Base-by-base conservation (phyloP, 2,888 invertebrate genomes). In the Polylopha cassiicola region DNA sequence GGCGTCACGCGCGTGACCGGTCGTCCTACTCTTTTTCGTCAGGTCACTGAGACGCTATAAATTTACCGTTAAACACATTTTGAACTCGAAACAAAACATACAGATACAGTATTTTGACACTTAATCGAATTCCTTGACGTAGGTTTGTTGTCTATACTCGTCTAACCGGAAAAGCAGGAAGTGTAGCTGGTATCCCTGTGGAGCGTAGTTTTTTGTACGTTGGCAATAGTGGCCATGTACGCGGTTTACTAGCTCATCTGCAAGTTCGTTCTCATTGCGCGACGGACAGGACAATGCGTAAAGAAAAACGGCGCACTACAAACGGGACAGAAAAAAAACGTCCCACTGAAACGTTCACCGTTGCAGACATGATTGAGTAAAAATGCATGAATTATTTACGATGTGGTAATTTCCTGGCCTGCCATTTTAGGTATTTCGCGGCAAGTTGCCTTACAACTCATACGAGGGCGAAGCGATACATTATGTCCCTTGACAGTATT, bases 361-460 rank as follows among this genome's bases (percentile, higher is more conserved):
- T 75, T 74, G 69, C 65, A 58, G 55, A 60, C 65, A 69, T 72
- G 74, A 81, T 84, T 82, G 72, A 80, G 82, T 79, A 84, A 79
- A 81, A 79, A 73, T 73, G 62, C 63, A 78, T 78, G 80, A 80
- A 82, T 81, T 82, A 84, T 84, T 82, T 78, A 82, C 78, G 69
- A 75, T 72, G 78, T 76, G 74, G 72, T 77, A 76, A 78, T 73
- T 64, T 71, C 70, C 64, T 61, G 65, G 48, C 51, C 55, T 44
- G 55, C 73, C 75, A 64, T 76, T 77, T 79, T 73, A 60, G 75
- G 71, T 48, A 53, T 55, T 62, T 53, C 60, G 61, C 57, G 50
- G 54, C 60, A 54, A 50, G 58, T 50, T 51, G 51, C 50, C 58
- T 53, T 53, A n/a, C n/a, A 55, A 60, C 48, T 54, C 58, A 50